Percentiles rank a stretch among this genome's conserved stretches.
phyloP scores from a whole-genome alignment of 2,888 invertebrate species.

The Bombylius major region DNA sequence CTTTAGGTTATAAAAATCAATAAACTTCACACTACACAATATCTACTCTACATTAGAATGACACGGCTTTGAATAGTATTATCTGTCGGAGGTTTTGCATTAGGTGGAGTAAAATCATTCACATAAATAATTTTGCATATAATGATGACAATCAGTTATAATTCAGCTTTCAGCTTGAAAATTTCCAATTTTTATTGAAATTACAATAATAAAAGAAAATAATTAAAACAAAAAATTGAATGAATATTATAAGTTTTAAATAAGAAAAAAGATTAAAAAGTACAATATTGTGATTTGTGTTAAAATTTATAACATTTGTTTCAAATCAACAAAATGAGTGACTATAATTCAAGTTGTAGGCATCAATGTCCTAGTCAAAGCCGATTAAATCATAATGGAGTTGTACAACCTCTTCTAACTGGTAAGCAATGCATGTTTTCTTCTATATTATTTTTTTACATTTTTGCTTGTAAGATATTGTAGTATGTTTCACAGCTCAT shows the following conservation, averaged over 20 bases:
- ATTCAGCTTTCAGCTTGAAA: conserved; percentile 1
- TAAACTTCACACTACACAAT: too few species aligned
- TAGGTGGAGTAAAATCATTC: not conserved
- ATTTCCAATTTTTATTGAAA: not conserved
- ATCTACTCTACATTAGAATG: too few species aligned
- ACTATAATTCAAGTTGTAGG: conserved; percentile 28
- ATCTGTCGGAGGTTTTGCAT: not conserved
- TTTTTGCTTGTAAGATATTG: too few species aligned
- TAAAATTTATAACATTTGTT: too few species aligned
- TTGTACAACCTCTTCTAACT: conserved; percentile 81
- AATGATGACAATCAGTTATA: conserved; percentile 7
- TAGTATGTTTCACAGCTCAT: too few species aligned
- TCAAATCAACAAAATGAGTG: conserved; percentile 25
- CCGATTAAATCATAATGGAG: conserved; percentile 38
- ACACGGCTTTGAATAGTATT: too few species aligned
- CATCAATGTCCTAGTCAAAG: conserved; percentile 28
- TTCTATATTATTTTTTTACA: too few species aligned
- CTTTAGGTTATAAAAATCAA: too few species aligned
- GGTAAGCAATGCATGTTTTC: conserved; percentile 41
- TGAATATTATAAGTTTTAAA: too few species aligned
- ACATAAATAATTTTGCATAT: not conserved
- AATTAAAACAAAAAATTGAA: too few species aligned
- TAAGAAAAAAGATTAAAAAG: too few species aligned
- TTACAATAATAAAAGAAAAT: not conserved
- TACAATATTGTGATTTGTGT: too few species aligned